A percentile compares a stretch with the other conserved stretches of the same genome.
Conservation (phyloP, 2,888 invertebrate species). For the Corbicula japonica region DNA sequence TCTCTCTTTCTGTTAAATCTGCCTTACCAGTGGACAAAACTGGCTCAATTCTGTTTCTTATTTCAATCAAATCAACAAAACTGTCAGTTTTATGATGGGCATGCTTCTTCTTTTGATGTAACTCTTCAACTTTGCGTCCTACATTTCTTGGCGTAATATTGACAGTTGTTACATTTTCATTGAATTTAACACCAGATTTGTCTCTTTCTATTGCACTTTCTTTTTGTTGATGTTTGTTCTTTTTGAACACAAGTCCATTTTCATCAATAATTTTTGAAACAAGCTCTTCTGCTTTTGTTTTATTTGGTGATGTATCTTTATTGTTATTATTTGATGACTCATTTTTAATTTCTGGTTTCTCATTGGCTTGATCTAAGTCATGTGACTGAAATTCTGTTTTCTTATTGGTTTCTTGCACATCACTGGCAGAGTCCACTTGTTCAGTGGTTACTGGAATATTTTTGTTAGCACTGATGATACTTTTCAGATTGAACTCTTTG, state of each 20-base stretch:
- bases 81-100: constrained; percentile 20
- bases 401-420: constrained; percentile 22
- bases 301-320: too few species aligned
- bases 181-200: constrained; percentile 67
- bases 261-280: constrained; percentile 58
- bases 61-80: constrained; percentile 65
- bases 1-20: constrained; percentile 37
- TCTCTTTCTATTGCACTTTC: constrained; percentile 42
- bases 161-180: constrained; percentile 75
- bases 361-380: too few species aligned
- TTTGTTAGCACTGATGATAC: constrained; percentile 54
- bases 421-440: constrained; percentile 6
- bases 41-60: constrained; percentile 62
- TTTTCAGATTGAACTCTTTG: constrained; percentile 50
- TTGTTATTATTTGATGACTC: too few species aligned
- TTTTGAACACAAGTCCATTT: constrained; percentile 47
- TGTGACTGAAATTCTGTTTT: too few species aligned
- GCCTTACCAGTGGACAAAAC: constrained; percentile 49
- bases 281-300: constrained; percentile 42
- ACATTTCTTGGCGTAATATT: constrained; percentile 77
- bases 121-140: constrained; percentile 70
- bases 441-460: constrained; percentile 18
- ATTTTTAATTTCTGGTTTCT: too few species aligned
- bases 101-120: constrained; percentile 52
- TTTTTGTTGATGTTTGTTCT: too few species aligned